Conservation (phyloP, 2,113 vertebrate species). For the Phocoena phocoena region DNA sequence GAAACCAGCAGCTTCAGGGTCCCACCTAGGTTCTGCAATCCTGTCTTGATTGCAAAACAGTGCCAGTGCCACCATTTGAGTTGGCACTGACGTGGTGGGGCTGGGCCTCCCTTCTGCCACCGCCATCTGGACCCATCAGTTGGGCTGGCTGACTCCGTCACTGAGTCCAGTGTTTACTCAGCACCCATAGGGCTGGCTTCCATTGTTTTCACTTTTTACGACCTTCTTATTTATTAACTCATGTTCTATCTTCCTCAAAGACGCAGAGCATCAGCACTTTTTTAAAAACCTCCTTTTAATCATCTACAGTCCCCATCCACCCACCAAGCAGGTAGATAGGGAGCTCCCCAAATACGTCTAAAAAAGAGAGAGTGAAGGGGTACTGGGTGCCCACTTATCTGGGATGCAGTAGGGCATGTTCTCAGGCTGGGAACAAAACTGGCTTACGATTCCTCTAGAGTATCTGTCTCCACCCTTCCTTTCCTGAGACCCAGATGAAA, state of each 20-base stretch:
- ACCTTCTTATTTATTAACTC: constrained; percentile 38
- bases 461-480: background rate
- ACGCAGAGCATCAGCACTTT: constrained; percentile 27
- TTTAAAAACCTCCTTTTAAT: background rate
- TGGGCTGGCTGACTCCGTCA: background rate
- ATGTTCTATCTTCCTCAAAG: background rate
- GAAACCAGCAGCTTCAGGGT: background rate
- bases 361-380: background rate
- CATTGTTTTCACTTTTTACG: background rate
- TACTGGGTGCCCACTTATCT: background rate
- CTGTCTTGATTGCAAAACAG: constrained; percentile 26
- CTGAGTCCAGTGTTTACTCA: background rate
- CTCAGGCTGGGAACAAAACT: background rate
- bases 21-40: background rate
- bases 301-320: background rate
- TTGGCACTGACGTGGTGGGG: background rate
- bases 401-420: background rate
- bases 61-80: background rate
- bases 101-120: background rate
- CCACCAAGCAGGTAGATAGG: background rate
- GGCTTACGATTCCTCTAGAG: background rate
- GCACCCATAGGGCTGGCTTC: background rate
- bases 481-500: background rate
- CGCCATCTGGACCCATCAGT: accelerated
- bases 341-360: background rate